These are phyloP conservation scores for Myiozetetes cayanensis DNA, from an alignment of 2,113 vertebrate species.

Conservation along the genomic window DNA sequence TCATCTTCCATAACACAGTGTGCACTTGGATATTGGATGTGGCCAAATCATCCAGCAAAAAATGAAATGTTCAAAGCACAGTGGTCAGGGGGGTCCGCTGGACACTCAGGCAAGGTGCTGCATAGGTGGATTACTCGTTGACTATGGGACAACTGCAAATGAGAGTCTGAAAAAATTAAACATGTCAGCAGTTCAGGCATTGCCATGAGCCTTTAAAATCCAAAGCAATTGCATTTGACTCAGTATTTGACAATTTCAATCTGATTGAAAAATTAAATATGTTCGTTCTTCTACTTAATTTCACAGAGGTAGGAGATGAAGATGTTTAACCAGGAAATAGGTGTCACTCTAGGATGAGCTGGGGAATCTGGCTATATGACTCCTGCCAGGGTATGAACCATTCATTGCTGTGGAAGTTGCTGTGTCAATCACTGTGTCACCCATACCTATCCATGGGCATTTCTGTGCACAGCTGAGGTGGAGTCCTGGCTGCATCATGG, in stretches of 20 bases:
- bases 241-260: background rate
- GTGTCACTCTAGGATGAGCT: background rate
- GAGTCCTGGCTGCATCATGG: background rate
- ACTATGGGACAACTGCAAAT: background rate
- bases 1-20: background rate
- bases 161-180: background rate
- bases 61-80: background rate
- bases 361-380: background rate
- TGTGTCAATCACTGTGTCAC: background rate
- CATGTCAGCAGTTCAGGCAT: background rate
- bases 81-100: background rate
- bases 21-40: rapidly evolving
- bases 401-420: background rate
- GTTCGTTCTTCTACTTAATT: background rate
- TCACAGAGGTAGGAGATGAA: background rate
- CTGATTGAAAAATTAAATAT: background rate
- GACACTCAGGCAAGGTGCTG: background rate
- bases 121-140: rapidly evolving
- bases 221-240: background rate
- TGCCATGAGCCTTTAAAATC: background rate
- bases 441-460: background rate
- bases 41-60: background rate
- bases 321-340: background rate
- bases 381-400: background rate
- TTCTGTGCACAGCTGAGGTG: background rate